These are phyloP conservation scores for Xenops minutus DNA, from an alignment of 2,797 vertebrate species.

Conservation along the genomic window DNA sequence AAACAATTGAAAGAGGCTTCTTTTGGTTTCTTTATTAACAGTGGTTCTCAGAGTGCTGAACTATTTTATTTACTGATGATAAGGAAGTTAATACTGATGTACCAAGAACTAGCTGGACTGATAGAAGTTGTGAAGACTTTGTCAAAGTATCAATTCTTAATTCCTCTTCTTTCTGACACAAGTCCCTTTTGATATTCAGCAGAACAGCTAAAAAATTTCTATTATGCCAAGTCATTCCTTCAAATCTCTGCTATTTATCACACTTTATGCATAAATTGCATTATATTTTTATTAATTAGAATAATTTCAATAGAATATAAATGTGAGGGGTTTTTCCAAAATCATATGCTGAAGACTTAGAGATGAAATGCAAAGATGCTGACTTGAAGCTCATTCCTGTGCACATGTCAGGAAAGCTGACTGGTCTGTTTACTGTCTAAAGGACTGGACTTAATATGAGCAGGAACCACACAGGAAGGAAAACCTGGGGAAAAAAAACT, in stretches of 20 bases:
- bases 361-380: not conserved
- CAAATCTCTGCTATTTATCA: not conserved
- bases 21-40: not conserved
- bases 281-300: not conserved
- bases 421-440: not conserved
- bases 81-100: not conserved
- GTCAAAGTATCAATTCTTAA: not conserved
- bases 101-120: not conserved
- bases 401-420: not conserved
- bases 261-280: not conserved
- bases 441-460: not conserved
- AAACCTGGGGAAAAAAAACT: not conserved
- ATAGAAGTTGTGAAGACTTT: slow-evolving; percentile 3
- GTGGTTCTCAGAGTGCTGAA: not conserved
- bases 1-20: not conserved
- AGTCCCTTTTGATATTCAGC: not conserved
- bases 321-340: not conserved
- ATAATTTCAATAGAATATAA: not conserved
- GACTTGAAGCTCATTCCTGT: not conserved
- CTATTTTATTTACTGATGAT: not conserved
- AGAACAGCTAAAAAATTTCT: not conserved
- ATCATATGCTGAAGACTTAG: not conserved
- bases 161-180: not conserved
- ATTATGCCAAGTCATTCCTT: not conserved
- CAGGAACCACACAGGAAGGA: not conserved